These are phyloP conservation scores for Pomacea canaliculata DNA, from an alignment of 2,888 invertebrate species.

Conservation along the genomic window DNA sequence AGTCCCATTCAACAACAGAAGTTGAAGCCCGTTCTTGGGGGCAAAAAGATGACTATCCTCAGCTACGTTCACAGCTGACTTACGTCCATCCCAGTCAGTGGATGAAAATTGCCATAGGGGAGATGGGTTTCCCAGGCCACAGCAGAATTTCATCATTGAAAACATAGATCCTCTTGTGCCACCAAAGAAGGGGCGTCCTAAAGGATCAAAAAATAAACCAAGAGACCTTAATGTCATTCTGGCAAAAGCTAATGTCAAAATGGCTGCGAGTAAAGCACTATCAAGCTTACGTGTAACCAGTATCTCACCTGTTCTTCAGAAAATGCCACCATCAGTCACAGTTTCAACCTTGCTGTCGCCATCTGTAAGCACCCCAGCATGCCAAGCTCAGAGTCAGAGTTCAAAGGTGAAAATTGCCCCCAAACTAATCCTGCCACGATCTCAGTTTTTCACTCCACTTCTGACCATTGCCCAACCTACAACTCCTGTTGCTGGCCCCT, in stretches of 20 bases:
- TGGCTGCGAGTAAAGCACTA: slow-evolving; percentile 6
- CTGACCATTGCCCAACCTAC: slow-evolving; percentile 16
- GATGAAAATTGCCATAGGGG: slow-evolving; percentile 10
- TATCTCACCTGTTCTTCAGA: slow-evolving; percentile 13
- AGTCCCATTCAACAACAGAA: slow-evolving; percentile 34
- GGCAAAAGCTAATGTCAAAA: slow-evolving; percentile 32
- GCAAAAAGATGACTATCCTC: slow-evolving; percentile 29
- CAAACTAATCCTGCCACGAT: slow-evolving; percentile 21
- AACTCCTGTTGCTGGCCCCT: not conserved
- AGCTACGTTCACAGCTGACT: slow-evolving; percentile 25
- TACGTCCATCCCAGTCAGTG: slow-evolving; percentile 24
- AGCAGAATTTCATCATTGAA: slow-evolving; percentile 26
- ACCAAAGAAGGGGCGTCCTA: slow-evolving; percentile 59
- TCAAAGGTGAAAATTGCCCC: slow-evolving; percentile 1
- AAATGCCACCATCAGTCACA: slow-evolving; percentile 3
- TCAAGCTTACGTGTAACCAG: slow-evolving; percentile 3
- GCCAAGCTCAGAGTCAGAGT: slow-evolving; percentile 12
- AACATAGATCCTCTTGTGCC: slow-evolving; percentile 36
- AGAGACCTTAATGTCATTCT: slow-evolving; percentile 38
- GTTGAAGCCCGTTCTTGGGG: slow-evolving; percentile 20
- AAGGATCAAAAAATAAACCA: slow-evolving; percentile 58
- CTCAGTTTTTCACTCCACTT: slow-evolving; percentile 24
- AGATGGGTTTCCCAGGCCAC: slow-evolving; percentile 1
- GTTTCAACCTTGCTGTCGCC: slow-evolving; percentile 10
- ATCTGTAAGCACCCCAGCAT: slow-evolving; percentile 4